Conservation (phyloP, 2,888 invertebrate genomes). For the Diarsia dahlii region DNA sequence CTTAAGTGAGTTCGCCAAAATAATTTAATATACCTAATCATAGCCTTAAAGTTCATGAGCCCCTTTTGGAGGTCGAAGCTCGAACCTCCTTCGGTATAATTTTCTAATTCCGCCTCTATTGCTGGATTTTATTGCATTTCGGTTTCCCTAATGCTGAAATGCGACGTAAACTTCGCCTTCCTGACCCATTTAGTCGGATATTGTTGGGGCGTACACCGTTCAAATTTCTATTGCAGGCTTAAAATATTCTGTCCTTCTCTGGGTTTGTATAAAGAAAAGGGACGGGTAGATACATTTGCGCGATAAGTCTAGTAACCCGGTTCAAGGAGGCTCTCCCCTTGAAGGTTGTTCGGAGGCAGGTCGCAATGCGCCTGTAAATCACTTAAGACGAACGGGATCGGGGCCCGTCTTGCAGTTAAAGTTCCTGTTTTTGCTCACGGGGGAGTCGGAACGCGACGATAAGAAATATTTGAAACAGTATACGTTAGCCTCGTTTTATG, state of each 20-base stretch:
- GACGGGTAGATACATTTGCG: conserved; percentile 70
- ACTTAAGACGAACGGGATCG: conserved; percentile 84
- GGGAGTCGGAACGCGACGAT: conserved; percentile 79
- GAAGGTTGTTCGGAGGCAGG: conserved; percentile 77
- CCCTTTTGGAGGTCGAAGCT: conserved; percentile 58
- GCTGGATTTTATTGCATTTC: conserved; percentile 85
- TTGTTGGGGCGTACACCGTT: conserved; percentile 83
- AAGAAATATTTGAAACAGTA: conserved; percentile 82
- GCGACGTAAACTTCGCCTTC: conserved; percentile 89
- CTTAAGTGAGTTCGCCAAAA: conserved; percentile 48
- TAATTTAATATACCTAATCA: conserved; percentile 58
- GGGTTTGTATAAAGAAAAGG: conserved; percentile 69
- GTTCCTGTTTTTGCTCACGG: conserved; percentile 84
- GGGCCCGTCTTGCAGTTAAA: conserved; percentile 79
- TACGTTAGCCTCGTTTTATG: conserved; percentile 74
- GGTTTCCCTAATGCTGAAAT: conserved; percentile 85
- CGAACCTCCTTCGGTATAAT: conserved; percentile 78
- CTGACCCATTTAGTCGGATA: conserved; percentile 90
- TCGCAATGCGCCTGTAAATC: conserved; percentile 87
- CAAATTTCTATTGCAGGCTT: conserved; percentile 82
- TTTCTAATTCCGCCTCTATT: conserved; percentile 83
- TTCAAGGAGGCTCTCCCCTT: conserved; percentile 74
- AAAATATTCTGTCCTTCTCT: conserved; percentile 78
- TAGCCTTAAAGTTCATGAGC: conserved; percentile 52
- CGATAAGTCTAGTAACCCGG: conserved; percentile 82